A percentile compares a stretch with the other conserved stretches of the same genome.
These are phyloP conservation scores for Lymantria dispar DNA, from an alignment of 2,888 invertebrate species.

Conservation along the genomic window DNA sequence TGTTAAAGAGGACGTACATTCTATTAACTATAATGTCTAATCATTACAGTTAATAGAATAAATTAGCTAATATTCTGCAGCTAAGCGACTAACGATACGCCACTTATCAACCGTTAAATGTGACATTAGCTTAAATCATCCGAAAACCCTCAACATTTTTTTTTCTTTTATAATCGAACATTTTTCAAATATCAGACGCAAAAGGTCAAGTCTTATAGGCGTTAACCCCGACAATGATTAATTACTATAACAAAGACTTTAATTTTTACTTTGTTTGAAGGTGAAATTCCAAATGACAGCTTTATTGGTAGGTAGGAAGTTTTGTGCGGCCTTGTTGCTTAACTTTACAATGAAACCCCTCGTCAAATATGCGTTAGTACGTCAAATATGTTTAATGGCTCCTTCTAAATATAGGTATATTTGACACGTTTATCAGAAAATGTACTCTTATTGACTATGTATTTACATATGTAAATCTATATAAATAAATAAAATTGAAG, in stretches of 20 bases:
- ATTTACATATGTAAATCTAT: too few species aligned
- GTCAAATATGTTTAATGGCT: neutral
- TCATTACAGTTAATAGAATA: too few species aligned
- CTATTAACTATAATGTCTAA: too few species aligned
- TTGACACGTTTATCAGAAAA: neutral
- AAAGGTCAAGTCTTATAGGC: constrained; percentile 10
- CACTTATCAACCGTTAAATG: too few species aligned
- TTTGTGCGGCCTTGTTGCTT: neutral
- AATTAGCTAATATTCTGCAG: too few species aligned
- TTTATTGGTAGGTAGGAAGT: constrained; percentile 5
- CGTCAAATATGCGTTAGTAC: neutral
- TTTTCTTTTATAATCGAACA: neutral
- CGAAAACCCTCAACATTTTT: too few species aligned
- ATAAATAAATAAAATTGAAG: too few species aligned
- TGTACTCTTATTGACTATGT: too few species aligned
- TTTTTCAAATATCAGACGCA: constrained; percentile 5
- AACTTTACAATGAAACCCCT: constrained; percentile 1
- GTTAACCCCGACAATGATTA: constrained; percentile 20
- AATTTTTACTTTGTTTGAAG: constrained; percentile 8
- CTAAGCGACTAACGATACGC: too few species aligned
- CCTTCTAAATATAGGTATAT: neutral
- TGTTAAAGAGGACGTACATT: too few species aligned
- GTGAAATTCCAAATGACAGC: constrained; percentile 13
- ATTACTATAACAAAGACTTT: constrained; percentile 8
- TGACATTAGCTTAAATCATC: too few species aligned